These are phyloP conservation scores for Henricia sp. DNA, from an alignment of 53 echinoderm and acorn worm species.

Conservation along the genomic window DNA sequence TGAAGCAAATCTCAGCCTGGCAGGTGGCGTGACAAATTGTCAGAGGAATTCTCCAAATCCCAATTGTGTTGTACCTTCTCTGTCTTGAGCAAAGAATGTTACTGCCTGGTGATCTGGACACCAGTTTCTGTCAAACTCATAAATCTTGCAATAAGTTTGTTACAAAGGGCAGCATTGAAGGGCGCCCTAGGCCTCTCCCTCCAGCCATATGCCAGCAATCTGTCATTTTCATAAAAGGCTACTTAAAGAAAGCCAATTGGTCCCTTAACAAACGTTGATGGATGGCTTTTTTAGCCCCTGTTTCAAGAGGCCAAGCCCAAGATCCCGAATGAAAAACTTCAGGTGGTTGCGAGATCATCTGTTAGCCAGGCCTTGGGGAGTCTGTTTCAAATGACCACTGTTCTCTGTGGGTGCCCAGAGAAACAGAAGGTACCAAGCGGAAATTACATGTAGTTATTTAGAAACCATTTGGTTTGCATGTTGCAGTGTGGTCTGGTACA, in stretches of 20 bases:
- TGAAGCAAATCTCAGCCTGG: slow-evolving; percentile 22
- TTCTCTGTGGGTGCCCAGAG: slow-evolving; percentile 25
- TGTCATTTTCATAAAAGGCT: slow-evolving; percentile 39
- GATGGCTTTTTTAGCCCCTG: background rate
- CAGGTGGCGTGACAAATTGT: slow-evolving; percentile 31
- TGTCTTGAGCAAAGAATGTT: background rate
- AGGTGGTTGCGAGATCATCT: slow-evolving; percentile 18
- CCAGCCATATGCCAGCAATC: slow-evolving; percentile 21
- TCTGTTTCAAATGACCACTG: background rate
- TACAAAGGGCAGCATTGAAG: slow-evolving; percentile 27
- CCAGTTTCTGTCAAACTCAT: slow-evolving; percentile 40
- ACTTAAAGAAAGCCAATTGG: slow-evolving; percentile 24
- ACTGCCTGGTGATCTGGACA: slow-evolving; percentile 32
- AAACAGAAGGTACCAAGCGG: slow-evolving; percentile 19
- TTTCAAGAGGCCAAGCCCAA: background rate
- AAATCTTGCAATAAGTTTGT: slow-evolving; percentile 22
- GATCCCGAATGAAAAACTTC: background rate
- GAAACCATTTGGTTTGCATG: slow-evolving; percentile 51
- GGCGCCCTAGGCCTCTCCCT: slow-evolving; percentile 16
- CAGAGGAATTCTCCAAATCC: slow-evolving; percentile 39
- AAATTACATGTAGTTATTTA: slow-evolving; percentile 56
- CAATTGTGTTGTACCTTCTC: slow-evolving; percentile 12
- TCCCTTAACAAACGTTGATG: slow-evolving; percentile 23
- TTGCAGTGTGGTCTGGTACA: slow-evolving; percentile 10
- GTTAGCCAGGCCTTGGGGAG: background rate